Conservation (phyloP, 2,888 invertebrate species). For the Apoda limacodes region DNA sequence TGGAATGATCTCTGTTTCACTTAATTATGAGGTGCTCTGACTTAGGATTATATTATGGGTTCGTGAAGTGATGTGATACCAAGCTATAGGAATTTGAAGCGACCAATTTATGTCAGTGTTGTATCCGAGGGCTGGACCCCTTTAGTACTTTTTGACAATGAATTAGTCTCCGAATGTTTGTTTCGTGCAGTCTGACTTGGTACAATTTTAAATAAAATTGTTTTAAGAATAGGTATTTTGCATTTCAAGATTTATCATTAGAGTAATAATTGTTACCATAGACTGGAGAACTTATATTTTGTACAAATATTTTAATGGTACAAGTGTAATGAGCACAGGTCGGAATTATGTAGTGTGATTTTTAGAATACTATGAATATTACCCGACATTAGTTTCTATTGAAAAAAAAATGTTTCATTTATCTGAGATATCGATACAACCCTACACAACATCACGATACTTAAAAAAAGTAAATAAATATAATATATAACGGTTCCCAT, state of each 20-base stretch:
- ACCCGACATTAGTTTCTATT: no score
- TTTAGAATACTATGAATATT: constrained; percentile 35
- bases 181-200: no score
- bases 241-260: constrained; percentile 53
- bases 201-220: no score
- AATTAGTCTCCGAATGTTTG: no score
- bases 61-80: constrained; percentile 54
- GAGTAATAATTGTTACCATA: constrained; percentile 47
- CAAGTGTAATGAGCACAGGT: no score
- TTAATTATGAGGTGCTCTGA: constrained; percentile 71
- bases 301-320: constrained; percentile 29
- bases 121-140: constrained; percentile 55
- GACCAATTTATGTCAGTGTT: constrained; percentile 57
- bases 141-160: no score
- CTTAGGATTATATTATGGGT: constrained; percentile 59
- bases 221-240: no score
- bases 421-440: no score
- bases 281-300: constrained; percentile 25
- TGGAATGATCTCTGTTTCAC: constrained; percentile 68
- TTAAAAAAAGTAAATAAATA: no score
- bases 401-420: no score
- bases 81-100: constrained; percentile 51
- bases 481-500: no score
- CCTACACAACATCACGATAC: no score
- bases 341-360: constrained; percentile 18